Evolutionary conservation across 2,797 vertebrate genomes (phyloP).

Genomic region (Rhynchotus rufescens): DNA sequence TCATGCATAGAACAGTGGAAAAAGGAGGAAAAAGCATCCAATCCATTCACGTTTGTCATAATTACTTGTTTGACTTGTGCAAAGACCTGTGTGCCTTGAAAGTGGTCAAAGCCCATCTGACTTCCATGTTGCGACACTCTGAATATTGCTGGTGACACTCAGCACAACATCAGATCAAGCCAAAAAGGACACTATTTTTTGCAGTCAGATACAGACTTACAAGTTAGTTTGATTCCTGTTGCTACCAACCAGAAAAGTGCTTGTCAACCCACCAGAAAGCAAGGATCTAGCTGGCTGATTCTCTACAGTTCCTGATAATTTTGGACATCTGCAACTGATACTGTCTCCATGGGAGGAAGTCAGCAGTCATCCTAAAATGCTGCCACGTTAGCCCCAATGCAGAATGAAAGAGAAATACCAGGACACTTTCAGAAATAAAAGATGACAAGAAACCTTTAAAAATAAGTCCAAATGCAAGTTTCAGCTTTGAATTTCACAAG

Average conservation of each 20-base stretch:
- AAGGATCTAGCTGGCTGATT: not conserved
- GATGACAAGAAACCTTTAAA: not conserved
- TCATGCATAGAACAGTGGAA: not conserved
- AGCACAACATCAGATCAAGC: not conserved
- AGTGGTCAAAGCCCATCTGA: not conserved
- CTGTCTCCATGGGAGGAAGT: not conserved
- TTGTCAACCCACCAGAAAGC: not conserved
- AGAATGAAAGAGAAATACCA: not conserved
- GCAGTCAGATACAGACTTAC: not conserved
- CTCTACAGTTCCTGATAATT: not conserved
- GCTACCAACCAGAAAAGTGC: not conserved
- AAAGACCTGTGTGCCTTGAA: not conserved
- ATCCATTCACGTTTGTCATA: not conserved
- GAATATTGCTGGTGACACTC: not conserved
- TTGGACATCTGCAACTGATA: not conserved
- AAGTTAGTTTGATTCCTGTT: not conserved
- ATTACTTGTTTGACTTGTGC: not conserved
- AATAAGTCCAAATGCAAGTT: not conserved
- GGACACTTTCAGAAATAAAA: not conserved
- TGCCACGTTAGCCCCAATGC: accelerated
- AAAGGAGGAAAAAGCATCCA: not conserved
- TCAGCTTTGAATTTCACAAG: not conserved
- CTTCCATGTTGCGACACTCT: not conserved
- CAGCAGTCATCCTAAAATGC: not conserved
- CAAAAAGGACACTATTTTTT: not conserved